Evolutionary conservation across 30 jellyfish, hydroid and myxozoan species (phyloP), one percentile per base, ranked within the genome.

Genomic region (Chrysaora quinquecirrha): DNA sequence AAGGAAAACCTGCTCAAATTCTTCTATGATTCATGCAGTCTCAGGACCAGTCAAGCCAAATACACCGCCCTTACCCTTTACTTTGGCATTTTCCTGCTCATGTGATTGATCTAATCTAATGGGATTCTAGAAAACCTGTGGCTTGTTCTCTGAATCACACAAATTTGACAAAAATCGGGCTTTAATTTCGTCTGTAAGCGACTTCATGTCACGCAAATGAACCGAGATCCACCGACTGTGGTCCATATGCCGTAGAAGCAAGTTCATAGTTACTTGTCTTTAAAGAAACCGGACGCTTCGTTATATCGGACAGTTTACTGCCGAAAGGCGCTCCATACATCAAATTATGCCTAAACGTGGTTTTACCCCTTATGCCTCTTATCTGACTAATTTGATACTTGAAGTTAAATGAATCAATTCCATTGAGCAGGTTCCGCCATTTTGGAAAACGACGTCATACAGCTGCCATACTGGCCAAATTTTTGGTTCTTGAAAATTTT

Each of bases 41-140:
- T 76, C 87, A 28, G 87, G 87, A 18, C 87, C 87, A 12, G 87
- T 76, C 84, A 56, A 35, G 1, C 88, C 88, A 4, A 76, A 28
- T 19, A 61, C 90, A 61, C 90, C 89, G 31, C 79, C 87, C 18
- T 76, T 50, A 10, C 63, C 87, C 80, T 58, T 76, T 1, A 52
- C 79, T 33, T 50, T 22, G 18, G 87, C 87, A 76, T 76, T 76
- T 30, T 76, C 71, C 33, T 76, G 75, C 85, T 80, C 85, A 48
- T 64, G 85, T n/a, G n/a, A n/a, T n/a, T n/a, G 3, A 71, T 85
- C 75, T 80, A 85, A 66, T 67, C 65, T 16, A 80, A 19, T 80
- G 83, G 73, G 60, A 80, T 67, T 52, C 75, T 64, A 66, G 85
- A 80, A 48, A 80, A 66, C 75, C 79, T 30, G 69, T 61, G 66